phyloP scores from a whole-genome alignment of 2,888 invertebrate species.

The Ectropis crepuscularia region DNA sequence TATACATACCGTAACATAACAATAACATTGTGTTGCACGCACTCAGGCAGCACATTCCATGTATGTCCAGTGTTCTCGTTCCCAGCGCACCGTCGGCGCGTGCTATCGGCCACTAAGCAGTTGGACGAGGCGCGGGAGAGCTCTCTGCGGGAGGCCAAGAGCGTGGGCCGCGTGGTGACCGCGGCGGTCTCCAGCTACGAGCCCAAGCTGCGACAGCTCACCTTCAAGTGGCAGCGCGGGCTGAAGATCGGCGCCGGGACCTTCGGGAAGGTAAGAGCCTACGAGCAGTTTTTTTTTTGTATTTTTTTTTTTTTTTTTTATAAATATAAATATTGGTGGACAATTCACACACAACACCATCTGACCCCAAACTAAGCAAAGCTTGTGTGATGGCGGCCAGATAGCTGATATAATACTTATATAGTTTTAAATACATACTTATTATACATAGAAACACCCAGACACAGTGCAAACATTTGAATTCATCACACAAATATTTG shows the following conservation, averaged over 20 bases:
- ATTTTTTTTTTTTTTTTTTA: not conserved
- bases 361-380: no score
- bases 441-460: no score
- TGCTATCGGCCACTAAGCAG: conserved; percentile 73
- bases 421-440: no score
- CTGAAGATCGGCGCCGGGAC: conserved; percentile 96
- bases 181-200: conserved; percentile 84
- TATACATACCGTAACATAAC: no score
- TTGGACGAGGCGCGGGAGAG: conserved; percentile 88
- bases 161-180: conserved; percentile 68
- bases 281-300: not conserved
- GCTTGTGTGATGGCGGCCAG: no score
- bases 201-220: conserved; percentile 91
- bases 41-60: no score
- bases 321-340: no score
- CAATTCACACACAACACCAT: no score
- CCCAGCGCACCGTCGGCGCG: conserved; percentile 72
- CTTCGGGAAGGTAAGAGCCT: conserved; percentile 90
- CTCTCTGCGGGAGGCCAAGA: conserved; percentile 75
- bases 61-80: conserved; percentile 23
- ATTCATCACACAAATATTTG: no score
- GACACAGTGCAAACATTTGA: no score
- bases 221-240: conserved; percentile 97
- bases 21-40: no score
- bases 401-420: no score